Evolutionary conservation across 2,113 vertebrate genomes (phyloP), one percentile per base, ranked within the genome.

Genomic region (Hippocampus comes): DNA sequence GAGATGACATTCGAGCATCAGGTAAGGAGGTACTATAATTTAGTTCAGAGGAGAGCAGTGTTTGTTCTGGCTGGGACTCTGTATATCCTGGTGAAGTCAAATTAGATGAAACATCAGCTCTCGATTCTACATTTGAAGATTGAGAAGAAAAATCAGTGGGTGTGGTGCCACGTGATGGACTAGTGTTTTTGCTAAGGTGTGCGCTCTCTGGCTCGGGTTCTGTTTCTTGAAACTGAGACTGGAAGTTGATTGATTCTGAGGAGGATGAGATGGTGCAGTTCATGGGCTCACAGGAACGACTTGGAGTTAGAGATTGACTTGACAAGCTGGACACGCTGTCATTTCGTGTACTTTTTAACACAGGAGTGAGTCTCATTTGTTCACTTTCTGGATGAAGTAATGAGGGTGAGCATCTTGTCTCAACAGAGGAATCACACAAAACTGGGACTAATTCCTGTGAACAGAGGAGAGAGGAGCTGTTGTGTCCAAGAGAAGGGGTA

Each of bases 361-460:
- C 57, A 67, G 81, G 73, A 17, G 73, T 82, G 46, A 71, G 76
- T 72, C 60, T 84, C 8, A 56, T 79, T 65, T 53, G 21, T 65
- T 86, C 82, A 66, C 70, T 41, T 51, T 88, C 80, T 55, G 71
- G 60, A 43, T 66, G 27, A 21, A 3, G n/a, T 20, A 83, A 77
- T 18, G 78, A 78, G 18, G 82, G 46, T 30, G 79, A 86, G 65
- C 14, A 67, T 70, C 75, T 84, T 34, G 72, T 79, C 74, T 88
- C 83, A 55, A 55, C 56, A 25, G 78, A 85, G 56, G 78, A 81
- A 56, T 77, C 82, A 59, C 85, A 85, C 21, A 81, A 84, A 30
- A 79, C 82, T 46, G 80, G 80, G 1, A 53, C 67, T 57, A 57
- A 82, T 68, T 75, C 71, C 41, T 73, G 80, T 72, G 67, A 57